Evolutionary conservation across 2,113 vertebrate genomes (phyloP).

Genomic region (Ptilonorhynchus violaceus): DNA sequence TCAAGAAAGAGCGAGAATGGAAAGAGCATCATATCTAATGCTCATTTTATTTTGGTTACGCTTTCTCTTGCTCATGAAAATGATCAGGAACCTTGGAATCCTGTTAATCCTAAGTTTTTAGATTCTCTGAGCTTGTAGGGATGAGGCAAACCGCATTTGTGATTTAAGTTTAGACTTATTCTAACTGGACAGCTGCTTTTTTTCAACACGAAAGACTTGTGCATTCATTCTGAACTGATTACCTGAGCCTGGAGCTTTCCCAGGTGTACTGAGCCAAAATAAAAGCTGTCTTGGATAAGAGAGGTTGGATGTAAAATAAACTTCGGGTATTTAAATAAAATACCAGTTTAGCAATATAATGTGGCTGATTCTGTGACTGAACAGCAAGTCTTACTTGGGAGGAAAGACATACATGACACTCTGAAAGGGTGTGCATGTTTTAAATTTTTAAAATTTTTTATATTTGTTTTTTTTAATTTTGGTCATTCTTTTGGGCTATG

Average conservation of each 20-base stretch:
- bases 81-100: neutral
- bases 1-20: neutral
- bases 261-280: neutral
- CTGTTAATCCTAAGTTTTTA: neutral
- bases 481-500: rapidly evolving
- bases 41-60: neutral
- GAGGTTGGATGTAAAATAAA: neutral
- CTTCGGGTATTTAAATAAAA: neutral
- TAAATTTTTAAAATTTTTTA: neutral
- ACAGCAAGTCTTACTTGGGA: neutral
- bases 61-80: neutral
- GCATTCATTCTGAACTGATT: neutral
- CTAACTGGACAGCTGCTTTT: neutral
- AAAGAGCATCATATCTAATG: neutral
- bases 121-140: neutral
- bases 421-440: neutral
- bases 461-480: neutral
- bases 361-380: neutral
- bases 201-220: neutral
- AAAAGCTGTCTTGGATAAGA: neutral
- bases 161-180: neutral
- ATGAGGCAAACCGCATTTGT: neutral
- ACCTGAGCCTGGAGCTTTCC: neutral
- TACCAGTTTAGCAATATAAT: neutral
- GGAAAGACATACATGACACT: neutral